Conservation (phyloP, 1,140 invertebrate species). For the Aphidius gifuensis region DNA sequence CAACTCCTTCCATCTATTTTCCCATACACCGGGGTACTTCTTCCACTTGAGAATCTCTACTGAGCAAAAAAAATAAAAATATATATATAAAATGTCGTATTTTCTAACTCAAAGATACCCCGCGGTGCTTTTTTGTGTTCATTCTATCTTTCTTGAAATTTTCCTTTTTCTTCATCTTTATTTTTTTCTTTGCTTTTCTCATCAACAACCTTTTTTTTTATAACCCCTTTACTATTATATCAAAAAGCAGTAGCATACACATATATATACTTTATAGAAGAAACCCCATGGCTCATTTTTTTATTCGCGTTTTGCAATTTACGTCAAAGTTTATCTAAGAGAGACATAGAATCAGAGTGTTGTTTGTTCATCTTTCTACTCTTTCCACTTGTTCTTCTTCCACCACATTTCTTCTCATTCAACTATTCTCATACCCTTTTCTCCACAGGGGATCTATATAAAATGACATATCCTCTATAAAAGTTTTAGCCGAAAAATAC, state of each 20-base stretch:
- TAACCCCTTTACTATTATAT: too few relatives aligned
- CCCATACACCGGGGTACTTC: too few relatives aligned
- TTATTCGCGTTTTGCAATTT: conserved; percentile 13
- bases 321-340: conserved; percentile 19
- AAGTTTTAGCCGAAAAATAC: conserved; percentile 16
- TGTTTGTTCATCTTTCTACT: background rate
- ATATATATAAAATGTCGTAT: conserved; percentile 4
- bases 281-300: conserved; percentile 9
- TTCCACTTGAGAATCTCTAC: background rate
- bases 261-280: too few relatives aligned
- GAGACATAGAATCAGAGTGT: background rate
- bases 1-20: too few relatives aligned
- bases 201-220: too few relatives aligned
- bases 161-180: too few relatives aligned
- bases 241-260: too few relatives aligned
- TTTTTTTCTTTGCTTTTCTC: too few relatives aligned
- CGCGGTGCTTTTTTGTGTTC: conserved; percentile 12
- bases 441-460: background rate
- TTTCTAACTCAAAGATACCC: conserved; percentile 7
- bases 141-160: background rate
- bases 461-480: conserved; percentile 18
- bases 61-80: background rate
- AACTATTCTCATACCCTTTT: background rate
- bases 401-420: background rate
- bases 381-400: background rate